These are phyloP conservation scores for Drosophila borealis DNA, from an alignment of 2,888 invertebrate species.

Conservation along the genomic window DNA sequence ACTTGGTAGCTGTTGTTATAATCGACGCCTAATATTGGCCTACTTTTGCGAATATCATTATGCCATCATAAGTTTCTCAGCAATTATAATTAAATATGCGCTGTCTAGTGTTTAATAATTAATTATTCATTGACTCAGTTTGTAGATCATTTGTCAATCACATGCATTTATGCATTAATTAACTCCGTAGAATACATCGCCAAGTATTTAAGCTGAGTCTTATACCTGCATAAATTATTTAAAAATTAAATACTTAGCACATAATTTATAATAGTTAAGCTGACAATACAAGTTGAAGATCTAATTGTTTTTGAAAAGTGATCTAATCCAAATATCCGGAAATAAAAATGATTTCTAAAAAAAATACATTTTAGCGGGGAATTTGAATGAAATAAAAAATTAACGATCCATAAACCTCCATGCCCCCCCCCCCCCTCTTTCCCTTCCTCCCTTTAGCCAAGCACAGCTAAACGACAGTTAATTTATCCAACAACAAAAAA, in stretches of 20 bases:
- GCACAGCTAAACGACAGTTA: constrained; percentile 11
- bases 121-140: constrained; percentile 30
- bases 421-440: no score
- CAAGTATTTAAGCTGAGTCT: constrained; percentile 2
- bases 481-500: constrained; percentile 9
- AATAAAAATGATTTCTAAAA: neutral
- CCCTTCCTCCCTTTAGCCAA: neutral
- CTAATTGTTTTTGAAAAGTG: constrained; percentile 4
- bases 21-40: constrained; percentile 46
- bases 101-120: constrained; percentile 12
- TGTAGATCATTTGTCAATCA: constrained; percentile 44
- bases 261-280: constrained; percentile 14
- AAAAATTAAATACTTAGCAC: neutral
- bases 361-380: no score
- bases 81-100: constrained; percentile 17
- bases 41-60: constrained; percentile 27
- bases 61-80: constrained; percentile 17
- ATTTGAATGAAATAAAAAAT: no score
- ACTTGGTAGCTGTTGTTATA: constrained; percentile 30
- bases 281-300: neutral
- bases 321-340: neutral
- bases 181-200: constrained; percentile 10
- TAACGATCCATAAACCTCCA: neutral
- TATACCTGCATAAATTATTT: constrained; percentile 32
- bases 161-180: constrained; percentile 16